A percentile compares a stretch with the other conserved stretches of the same genome.
These are phyloP conservation scores for Phyllostomus hastatus DNA, from an alignment of 2,113 vertebrate genomes.

Conservation along the genomic window DNA sequence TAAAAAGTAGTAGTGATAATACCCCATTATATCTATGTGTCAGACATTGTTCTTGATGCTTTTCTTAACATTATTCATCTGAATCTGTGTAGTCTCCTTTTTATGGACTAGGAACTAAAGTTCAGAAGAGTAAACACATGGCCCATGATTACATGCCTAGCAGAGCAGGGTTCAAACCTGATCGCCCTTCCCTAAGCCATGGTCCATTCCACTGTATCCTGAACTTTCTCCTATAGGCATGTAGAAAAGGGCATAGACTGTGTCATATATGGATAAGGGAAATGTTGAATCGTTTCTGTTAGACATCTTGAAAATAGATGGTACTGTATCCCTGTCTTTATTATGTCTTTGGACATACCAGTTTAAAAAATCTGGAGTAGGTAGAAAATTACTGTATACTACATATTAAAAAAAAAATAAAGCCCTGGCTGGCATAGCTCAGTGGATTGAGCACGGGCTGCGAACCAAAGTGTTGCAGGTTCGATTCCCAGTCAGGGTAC, in stretches of 20 bases:
- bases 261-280: not conserved
- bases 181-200: not conserved
- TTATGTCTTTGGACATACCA: not conserved
- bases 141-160: not conserved
- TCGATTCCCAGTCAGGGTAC: no score
- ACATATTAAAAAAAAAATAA: not conserved
- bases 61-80: not conserved
- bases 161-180: not conserved
- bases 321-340: not conserved
- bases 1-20: not conserved
- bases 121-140: not conserved
- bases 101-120: not conserved
- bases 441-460: no score
- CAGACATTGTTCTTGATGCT: not conserved
- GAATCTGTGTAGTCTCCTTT: not conserved
- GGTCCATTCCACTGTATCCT: not conserved
- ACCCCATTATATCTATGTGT: not conserved
- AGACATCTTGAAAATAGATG: not conserved
- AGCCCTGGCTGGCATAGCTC: no score
- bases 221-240: not conserved
- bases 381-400: not conserved
- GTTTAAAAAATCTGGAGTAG: not conserved
- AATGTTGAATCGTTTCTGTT: not conserved
- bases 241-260: not conserved
- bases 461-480: no score